Evolutionary conservation across 2,113 vertebrate species (phyloP), one percentile per base, ranked within the genome.

Genomic region (Capricornis sumatraensis): DNA sequence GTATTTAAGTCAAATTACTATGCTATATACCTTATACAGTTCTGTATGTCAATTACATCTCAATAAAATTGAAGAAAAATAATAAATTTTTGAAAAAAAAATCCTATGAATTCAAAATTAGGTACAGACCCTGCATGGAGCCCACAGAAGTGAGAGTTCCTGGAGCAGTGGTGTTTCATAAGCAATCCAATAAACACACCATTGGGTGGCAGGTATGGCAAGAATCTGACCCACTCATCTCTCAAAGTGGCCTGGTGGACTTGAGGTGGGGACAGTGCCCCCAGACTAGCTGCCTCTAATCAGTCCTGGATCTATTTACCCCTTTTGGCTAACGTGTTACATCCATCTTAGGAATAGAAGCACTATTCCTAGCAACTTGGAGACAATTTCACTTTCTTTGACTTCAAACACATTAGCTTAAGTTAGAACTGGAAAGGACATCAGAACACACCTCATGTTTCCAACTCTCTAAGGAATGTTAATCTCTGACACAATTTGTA

Each of bases 401-500:
- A 28, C 81, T 47, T 53, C 21, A 87, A 85, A 60, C 67, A 97
- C 30, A 84, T 62, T 81, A 55, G 25, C 50, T 67, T 82, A 53
- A 96, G 83, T 55, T 74, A 89, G 47, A 64, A 64, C 50, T 45
- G 7, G 58, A 94, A 88, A 45, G 9, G 45, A 50, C 78, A 57
- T 74, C 82, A 55, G 90, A 91, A 74, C 23, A 67, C 2, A 21
- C 40, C 60, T 95, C 78, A 57, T 40, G 62, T 36, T 86, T 95
- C 82, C 87, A 64, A 79, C 40, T 74, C 87, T 87, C 55, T 15
- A n/a, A 92, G 92, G 74, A 90, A 92, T n/a, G 55, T 89, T 83
- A 78, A 62, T 94, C 74, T 81, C 36, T 88, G 93, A 91, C 50
- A 50, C 62, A 91, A 84, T 83, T 43, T 91, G 86, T 86, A 79